Percentiles rank a stretch among this genome's conserved stretches.
phyloP scores from a whole-genome alignment of 1,140 invertebrate species.

The Megalonaias nervosa region DNA sequence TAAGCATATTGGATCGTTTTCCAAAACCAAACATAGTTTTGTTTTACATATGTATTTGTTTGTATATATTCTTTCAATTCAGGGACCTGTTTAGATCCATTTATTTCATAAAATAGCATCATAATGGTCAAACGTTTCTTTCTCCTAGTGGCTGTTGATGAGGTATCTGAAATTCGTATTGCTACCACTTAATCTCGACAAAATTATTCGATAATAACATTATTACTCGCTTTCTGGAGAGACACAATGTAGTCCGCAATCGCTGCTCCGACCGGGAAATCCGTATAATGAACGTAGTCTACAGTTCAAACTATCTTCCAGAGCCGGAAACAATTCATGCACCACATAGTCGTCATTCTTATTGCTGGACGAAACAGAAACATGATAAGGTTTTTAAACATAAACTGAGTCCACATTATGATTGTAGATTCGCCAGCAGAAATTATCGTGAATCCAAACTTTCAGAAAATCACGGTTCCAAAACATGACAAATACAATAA shows the following conservation, averaged over 20 bases:
- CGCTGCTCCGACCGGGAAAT: slow-evolving; percentile 50
- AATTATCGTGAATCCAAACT: slow-evolving; percentile 47
- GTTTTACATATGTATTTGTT: slow-evolving; percentile 78
- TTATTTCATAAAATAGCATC: slow-evolving; percentile 41
- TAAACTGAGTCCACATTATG: slow-evolving; percentile 14
- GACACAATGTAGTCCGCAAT: slow-evolving; percentile 53
- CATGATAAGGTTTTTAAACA: slow-evolving; percentile 46
- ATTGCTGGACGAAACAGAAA: slow-evolving; percentile 56
- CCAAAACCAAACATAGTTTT: slow-evolving; percentile 88
- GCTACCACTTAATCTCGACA: slow-evolving; percentile 50
- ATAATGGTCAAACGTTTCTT: slow-evolving; percentile 38
- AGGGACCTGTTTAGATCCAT: slow-evolving; percentile 26
- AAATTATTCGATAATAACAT: slow-evolving; percentile 36
- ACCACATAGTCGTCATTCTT: slow-evolving; percentile 53
- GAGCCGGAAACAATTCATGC: slow-evolving; percentile 45
- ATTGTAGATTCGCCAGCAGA: slow-evolving; percentile 41
- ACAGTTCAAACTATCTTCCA: slow-evolving; percentile 52
- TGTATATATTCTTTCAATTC: slow-evolving; percentile 66
- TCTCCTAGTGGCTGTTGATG: slow-evolving; percentile 42
- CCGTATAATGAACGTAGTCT: slow-evolving; percentile 54
- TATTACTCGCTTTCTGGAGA: slow-evolving; percentile 49
- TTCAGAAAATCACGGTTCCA: slow-evolving; percentile 46
- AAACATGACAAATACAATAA: slow-evolving; percentile 33
- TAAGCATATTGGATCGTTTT: slow-evolving; percentile 93
- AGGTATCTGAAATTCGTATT: slow-evolving; percentile 56